phyloP scores from a whole-genome alignment of 2,113 vertebrate species.

The Gorilla gorilla region DNA sequence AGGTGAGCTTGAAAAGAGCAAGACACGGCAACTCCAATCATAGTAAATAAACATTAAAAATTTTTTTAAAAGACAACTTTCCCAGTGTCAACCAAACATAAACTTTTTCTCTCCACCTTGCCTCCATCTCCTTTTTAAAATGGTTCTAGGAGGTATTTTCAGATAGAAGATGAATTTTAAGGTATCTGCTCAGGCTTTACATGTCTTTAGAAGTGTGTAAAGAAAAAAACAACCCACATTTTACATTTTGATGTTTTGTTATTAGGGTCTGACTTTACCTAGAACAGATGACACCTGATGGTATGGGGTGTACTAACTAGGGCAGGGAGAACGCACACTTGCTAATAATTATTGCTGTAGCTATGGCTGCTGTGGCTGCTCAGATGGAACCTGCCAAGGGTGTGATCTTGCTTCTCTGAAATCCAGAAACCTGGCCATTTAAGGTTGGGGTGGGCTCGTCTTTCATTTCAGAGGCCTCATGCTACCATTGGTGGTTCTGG shows the following conservation, averaged over 20 bases:
- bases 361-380: neutral
- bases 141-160: neutral
- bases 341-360: neutral
- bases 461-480: neutral
- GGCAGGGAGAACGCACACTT: neutral
- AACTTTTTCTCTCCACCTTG: neutral
- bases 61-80: neutral
- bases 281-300: neutral
- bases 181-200: neutral
- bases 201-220: neutral
- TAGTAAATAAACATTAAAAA: neutral
- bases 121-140: neutral
- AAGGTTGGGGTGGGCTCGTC: neutral
- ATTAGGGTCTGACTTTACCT: neutral
- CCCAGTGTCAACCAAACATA: neutral
- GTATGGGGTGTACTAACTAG: neutral
- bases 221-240: neutral
- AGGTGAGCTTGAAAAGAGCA: neutral
- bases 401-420: neutral
- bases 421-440: conserved; percentile 6
- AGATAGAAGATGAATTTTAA: neutral
- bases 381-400: neutral
- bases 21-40: neutral
- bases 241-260: neutral
- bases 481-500: neutral